Base-by-base conservation (phyloP, 2,888 invertebrate species). In the Drosophila anomelani region DNA sequence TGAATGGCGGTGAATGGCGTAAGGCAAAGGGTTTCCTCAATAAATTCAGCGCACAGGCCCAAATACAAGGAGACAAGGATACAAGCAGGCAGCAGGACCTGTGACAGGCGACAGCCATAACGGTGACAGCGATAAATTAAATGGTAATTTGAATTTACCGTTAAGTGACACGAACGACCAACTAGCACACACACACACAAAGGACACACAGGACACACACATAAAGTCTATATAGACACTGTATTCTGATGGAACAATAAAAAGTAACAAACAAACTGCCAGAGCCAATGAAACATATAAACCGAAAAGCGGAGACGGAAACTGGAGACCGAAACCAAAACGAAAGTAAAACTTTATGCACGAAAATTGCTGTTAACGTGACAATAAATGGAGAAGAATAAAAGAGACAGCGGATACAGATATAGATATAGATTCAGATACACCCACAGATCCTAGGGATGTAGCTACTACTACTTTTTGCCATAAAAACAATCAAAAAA, bases 71-170 rank as follows among this genome's bases (percentile, higher is more conserved):
- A 63, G 47, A 66, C 56, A 61, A 64, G 57, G 15, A 63, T n/a
- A 47, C 26, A 47, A 47, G 34, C 26, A 26, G 26, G 26, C 26
- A 15, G 56, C 54, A 47, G 60, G 73, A 64, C 79, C 63, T 80
- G 68, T 78, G 85, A 85, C 85, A 85, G 85, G 82, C 87, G 88
- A 89, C 85, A 87, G 85, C 85, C 85, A 86, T 82, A 88, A 88
- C 88, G 88, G 85, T 89, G 88, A 87, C 85, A 85, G 83, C 89
- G 88, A 89, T 88, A 88, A 90, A 88, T 88, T 88, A 89, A 85
- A 88, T 76, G 90, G 81, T 88, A 85, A 85, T 88, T 88, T 88
- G 89, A 88, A 85, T 85, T 85, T 88, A 85, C 89, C 85, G 85
- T 88, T 81, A 81, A 85, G 78, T 85, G 87, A 84, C 85, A 85